Evolutionary conservation across 2,888 invertebrate species (phyloP), one percentile per base, ranked within the genome.

Genomic region (Carpatolechia fugitivella): DNA sequence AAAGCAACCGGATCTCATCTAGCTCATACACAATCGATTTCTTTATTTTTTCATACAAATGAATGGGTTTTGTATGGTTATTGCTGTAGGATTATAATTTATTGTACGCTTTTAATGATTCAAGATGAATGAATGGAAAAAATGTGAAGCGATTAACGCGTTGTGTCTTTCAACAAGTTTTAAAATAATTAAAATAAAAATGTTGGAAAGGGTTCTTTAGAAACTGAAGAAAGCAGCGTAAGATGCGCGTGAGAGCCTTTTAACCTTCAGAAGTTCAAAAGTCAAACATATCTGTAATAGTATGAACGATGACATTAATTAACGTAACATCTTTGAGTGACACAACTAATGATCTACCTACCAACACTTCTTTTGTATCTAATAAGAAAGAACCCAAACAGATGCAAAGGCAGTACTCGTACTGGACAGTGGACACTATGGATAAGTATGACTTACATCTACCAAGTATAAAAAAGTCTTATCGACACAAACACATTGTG

Each of bases 51-150:
- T 5, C 40, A 41, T 41, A 41, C 40, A 41, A 20, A 41, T 20
- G 40, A 41, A 20, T 41, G 14, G 16, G 18, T 18, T 20, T 41
- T 20, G 40, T 41, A 41, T 41, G 40, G 18, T 24, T 44, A 44
- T 44, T 41, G 20, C 20, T 18, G n/a, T 16, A 41, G n/a, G 44
- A 10, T 44, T 46, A 29, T 29, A 46, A 46, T 46, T 46, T 46
- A 46, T 46, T 29, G 24, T 46, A 29, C 24, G 20, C 24, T 24
- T 46, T 14, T 46, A 46, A 46, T 46, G 46, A 46, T 29, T 7
- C 46, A 13, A 18, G 46, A n/a, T 46, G 46, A 46, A 46, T 46
- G 29, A n/a, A 29, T 13, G 13, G 1, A 13, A 13, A 18, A 24
- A 13, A 18, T 7, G 11, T 13, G 46, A 24, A n/a, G 8, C 29